Evolutionary conservation across 2,888 invertebrate species (phyloP).

Genomic region (Philopedon plagiatum): DNA sequence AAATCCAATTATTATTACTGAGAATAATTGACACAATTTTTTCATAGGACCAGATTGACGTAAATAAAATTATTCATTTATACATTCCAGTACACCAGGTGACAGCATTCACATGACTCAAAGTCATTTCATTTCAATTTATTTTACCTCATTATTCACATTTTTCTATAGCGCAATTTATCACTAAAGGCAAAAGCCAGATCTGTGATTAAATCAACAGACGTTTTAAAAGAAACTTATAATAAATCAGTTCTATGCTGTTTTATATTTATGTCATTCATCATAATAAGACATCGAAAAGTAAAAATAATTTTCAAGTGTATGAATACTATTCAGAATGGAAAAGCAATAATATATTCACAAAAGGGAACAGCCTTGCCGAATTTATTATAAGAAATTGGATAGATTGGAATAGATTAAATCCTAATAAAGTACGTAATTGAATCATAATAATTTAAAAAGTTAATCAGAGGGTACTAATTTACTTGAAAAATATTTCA

Average conservation of each 20-base stretch:
- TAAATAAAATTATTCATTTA: conserved; percentile 31
- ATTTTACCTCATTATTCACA: conserved; percentile 41
- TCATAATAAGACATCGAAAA: conserved; percentile 15
- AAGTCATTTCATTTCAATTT: conserved; percentile 26
- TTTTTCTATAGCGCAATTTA: conserved; percentile 29
- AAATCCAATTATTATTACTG: conserved; percentile 57
- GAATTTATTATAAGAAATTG: too few relatives aligned
- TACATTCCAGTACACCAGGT: conserved; percentile 50
- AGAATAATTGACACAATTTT: conserved; percentile 57
- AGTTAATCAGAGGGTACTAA: too few relatives aligned
- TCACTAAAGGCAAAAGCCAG: conserved; percentile 28
- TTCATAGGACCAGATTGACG: conserved; percentile 14
- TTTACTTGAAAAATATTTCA: too few relatives aligned
- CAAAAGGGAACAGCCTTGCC: too few relatives aligned
- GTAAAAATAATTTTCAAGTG: conserved; percentile 1
- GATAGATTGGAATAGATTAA: too few relatives aligned
- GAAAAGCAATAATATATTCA: background rate
- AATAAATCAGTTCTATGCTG: conserved; percentile 31
- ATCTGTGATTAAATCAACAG: conserved; percentile 31
- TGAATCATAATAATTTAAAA: too few relatives aligned
- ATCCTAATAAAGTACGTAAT: too few relatives aligned
- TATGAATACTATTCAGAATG: background rate
- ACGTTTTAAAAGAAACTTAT: conserved; percentile 33
- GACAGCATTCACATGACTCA: conserved; percentile 38
- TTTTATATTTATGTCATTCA: conserved; percentile 23